Conservation (phyloP, 2,797 vertebrate species). For the Dendrocincla fuliginosa region DNA sequence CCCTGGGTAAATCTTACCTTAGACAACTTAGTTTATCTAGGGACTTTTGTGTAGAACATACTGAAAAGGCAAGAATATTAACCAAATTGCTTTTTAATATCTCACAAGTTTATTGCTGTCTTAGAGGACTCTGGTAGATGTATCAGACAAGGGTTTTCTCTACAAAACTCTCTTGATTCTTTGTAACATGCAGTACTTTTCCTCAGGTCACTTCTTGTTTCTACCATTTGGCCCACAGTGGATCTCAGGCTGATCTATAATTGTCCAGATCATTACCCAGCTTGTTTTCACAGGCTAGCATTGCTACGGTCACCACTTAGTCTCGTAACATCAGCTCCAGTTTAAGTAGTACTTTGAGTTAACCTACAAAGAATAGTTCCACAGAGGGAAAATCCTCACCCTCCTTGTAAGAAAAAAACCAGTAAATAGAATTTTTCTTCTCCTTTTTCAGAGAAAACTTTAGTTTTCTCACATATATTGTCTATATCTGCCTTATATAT, state of each 20-base stretch:
- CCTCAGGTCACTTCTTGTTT: neutral
- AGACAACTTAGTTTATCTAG: neutral
- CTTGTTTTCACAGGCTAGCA: neutral
- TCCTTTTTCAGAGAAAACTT: neutral
- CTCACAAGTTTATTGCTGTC: neutral
- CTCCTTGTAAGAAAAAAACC: neutral
- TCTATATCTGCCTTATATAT: neutral
- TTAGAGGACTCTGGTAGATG: neutral
- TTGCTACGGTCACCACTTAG: neutral
- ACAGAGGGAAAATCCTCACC: neutral
- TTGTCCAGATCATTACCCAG: neutral
- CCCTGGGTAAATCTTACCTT: neutral
- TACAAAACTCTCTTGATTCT: neutral
- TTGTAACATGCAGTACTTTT: neutral
- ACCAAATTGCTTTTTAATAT: neutral
- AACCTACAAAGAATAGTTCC: neutral
- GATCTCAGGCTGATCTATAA: neutral
- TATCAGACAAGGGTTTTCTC: neutral
- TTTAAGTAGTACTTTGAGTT: neutral
- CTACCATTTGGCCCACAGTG: neutral
- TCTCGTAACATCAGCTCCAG: neutral
- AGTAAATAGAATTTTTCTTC: neutral
- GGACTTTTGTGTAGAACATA: neutral
- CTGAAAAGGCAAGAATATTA: neutral
- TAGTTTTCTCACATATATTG: neutral